Conservation (phyloP, 2,113 vertebrate genomes). For the Crotalus helleri region DNA sequence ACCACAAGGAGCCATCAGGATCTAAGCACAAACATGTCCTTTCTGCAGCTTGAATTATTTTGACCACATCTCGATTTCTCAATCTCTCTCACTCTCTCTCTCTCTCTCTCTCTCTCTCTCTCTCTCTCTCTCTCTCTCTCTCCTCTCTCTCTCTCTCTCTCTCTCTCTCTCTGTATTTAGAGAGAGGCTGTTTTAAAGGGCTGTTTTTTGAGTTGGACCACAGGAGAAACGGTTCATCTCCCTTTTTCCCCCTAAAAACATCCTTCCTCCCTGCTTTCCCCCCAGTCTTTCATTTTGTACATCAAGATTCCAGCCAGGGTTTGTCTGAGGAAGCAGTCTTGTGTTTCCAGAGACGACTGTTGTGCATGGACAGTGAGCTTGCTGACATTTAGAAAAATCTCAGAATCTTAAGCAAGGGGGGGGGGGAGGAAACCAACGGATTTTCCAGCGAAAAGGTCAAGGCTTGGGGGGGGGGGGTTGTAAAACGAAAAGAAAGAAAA, state of each 20-base stretch:
- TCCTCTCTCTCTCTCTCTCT: too few relatives aligned
- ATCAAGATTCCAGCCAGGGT: not conserved
- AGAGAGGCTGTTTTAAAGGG: not conserved
- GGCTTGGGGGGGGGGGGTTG: not conserved
- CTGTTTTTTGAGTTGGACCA: not conserved
- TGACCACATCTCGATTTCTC: not conserved
- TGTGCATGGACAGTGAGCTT: slow-evolving; percentile 31
- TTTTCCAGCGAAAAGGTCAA: slow-evolving; percentile 77
- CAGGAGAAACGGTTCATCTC: too few relatives aligned
- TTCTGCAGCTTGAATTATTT: not conserved
- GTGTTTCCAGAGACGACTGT: slow-evolving; percentile 2
- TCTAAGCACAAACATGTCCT: not conserved
- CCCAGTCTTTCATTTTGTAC: not conserved
- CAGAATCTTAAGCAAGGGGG: slow-evolving; percentile 56
- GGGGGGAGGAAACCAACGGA: slow-evolving; percentile 58
- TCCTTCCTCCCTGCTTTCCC: slow-evolving; percentile 7
- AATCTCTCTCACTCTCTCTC: too few relatives aligned
- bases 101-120: too few relatives aligned
- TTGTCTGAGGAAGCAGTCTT: not conserved
- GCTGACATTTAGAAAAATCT: slow-evolving; percentile 76
- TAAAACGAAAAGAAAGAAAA: slow-evolving; percentile 25
- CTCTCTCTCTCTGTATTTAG: not conserved
- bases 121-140: too few relatives aligned
- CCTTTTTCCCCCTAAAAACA: not conserved
- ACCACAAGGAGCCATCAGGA: not conserved